Evolutionary conservation across 2,113 vertebrate genomes (phyloP), one percentile per base, ranked within the genome.

Genomic region (Larimichthys crocea): DNA sequence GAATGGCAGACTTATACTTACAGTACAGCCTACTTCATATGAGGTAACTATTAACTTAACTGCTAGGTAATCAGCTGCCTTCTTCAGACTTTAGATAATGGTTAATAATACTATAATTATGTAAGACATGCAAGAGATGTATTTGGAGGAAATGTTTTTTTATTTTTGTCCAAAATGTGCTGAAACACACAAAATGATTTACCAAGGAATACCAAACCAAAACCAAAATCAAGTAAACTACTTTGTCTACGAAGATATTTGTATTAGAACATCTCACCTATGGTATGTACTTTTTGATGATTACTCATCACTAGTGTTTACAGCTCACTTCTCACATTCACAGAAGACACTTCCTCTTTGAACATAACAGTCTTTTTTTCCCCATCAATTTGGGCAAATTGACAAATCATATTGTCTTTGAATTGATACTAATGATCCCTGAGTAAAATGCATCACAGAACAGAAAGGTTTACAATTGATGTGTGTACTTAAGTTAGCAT

Each of bases 341-440:
- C 35, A 64, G 10, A 40, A 11, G n/a, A 31, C 65, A 79, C 35
- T 71, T 79, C 66, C 76, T 71, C 66, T 63, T 46, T 55, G 19
- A 66, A 44, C 17, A 42, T 16, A 22, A 19, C 12, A 55, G 49
- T 42, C 19, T 42, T n/a, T 52, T 50, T 40, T 60, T 49, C 7
- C 31, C 12, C 8, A 29, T 65, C 24, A 9, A 59, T 16, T 35
- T 62, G 6, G 14, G 31, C 17, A 19, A 52, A n/a, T 4, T 4
- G 29, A 74, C 26, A 50, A 16, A 61, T 74, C 24, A 16, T 22
- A 12, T 10, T 3, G 11, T 72, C 17, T 57, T 9, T 12, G n/a
- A 72, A 3, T 3, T 2, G 1, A 15, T 42, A 52, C 59, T 42
- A n/a, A 55, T 55, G 2, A 75, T 55, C 31, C 22, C 14, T 31